A percentile compares a stretch with the other conserved stretches of the same genome.
phyloP scores from a whole-genome alignment of 2,113 vertebrate species.

The Alouatta palliata region DNA sequence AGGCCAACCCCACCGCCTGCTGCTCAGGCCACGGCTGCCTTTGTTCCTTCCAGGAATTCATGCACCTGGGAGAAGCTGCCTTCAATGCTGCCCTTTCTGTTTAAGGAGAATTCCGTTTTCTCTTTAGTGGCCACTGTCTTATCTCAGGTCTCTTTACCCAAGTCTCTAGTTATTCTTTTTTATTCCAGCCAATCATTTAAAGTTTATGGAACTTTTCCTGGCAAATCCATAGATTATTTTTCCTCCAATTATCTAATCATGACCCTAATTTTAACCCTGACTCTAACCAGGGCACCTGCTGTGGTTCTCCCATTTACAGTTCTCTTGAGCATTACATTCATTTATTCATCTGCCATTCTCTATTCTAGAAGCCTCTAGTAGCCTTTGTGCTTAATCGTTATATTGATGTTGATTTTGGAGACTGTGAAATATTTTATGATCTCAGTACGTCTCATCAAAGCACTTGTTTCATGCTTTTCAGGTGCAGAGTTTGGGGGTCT shows the following conservation, averaged over 20 bases:
- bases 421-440: background rate
- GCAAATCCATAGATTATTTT: background rate
- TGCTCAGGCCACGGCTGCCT: too few species aligned
- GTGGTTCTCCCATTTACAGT: background rate
- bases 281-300: background rate
- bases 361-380: background rate
- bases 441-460: background rate
- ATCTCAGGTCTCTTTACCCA: background rate
- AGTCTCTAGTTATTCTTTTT: background rate
- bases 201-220: background rate
- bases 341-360: background rate
- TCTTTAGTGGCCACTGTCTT: background rate
- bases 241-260: background rate
- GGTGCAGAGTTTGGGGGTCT: background rate
- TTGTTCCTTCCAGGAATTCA: background rate
- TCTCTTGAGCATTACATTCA: background rate
- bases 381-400: background rate
- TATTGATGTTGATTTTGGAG: background rate
- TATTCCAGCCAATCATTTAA: background rate
- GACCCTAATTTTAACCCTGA: background rate
- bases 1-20: too few species aligned
- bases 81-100: fast-evolving
- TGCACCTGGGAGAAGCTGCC: too few species aligned
- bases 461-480: background rate
- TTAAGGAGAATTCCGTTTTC: background rate